A percentile compares a stretch with the other conserved stretches of the same genome.
These are phyloP conservation scores for Corella eumyota DNA, from an alignment of 23 tunicate species.

Conservation along the genomic window DNA sequence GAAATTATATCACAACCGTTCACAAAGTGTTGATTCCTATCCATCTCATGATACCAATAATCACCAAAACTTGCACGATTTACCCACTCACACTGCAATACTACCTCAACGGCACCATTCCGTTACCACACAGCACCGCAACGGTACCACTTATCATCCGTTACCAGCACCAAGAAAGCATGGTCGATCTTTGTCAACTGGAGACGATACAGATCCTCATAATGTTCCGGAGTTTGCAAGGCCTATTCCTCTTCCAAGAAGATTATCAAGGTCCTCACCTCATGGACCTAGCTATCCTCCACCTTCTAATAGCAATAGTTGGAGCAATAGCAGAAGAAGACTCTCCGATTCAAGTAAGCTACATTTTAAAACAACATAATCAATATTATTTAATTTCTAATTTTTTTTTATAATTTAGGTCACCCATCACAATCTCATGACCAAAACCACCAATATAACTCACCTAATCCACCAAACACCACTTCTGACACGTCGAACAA, in stretches of 20 bases:
- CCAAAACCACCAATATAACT: too few relatives aligned
- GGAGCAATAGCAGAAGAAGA: too few relatives aligned
- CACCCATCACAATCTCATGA: too few relatives aligned
- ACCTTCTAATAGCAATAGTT: too few relatives aligned
- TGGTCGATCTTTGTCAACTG: conserved; percentile 17
- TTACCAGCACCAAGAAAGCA: conserved; percentile 23
- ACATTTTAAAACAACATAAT: too few relatives aligned
- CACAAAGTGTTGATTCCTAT: conserved; percentile 14
- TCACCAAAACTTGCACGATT: background rate
- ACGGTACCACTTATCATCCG: conserved; percentile 3
- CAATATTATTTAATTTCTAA: too few relatives aligned
- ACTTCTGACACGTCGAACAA: too few relatives aligned
- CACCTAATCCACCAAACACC: too few relatives aligned
- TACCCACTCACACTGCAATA: background rate
- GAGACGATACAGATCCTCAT: conserved; percentile 2
- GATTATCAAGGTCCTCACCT: too few relatives aligned
- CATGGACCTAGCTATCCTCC: too few relatives aligned
- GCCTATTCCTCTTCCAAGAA: conserved; percentile 17
- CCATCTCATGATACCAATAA: background rate
- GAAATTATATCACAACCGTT: conserved; percentile 2
- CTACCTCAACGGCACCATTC: background rate
- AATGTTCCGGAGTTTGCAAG: background rate
- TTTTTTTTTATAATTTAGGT: too few relatives aligned
- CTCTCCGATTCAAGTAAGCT: too few relatives aligned
- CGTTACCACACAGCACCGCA: background rate